Conservation (phyloP, 2,797 vertebrate genomes). For the Streptopelia turtur region DNA sequence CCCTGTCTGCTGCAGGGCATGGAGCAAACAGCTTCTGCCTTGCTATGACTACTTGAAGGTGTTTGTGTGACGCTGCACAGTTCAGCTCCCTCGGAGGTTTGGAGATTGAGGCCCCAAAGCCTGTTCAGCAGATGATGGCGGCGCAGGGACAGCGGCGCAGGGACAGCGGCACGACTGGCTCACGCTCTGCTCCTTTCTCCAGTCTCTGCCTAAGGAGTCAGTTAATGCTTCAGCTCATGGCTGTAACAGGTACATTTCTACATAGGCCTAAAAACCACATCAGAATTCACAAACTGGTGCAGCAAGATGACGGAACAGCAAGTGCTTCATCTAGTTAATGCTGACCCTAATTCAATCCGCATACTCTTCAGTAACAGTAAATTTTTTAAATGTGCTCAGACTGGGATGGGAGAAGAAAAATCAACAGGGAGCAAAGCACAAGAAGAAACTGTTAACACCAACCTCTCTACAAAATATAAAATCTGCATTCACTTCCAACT, state of each 20-base stretch:
- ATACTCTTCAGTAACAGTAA: not conserved
- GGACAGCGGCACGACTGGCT: not conserved
- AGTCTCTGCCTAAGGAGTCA: not conserved
- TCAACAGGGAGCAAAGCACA: not conserved
- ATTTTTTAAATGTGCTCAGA: not conserved
- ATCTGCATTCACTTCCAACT: not conserved
- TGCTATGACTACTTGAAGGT: accelerated
- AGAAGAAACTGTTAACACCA: not conserved
- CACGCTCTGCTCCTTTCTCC: not conserved
- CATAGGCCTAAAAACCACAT: not conserved
- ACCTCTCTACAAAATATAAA: no score
- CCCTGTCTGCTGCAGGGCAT: not conserved
- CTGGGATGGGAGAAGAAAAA: not conserved
- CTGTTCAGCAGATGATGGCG: no score
- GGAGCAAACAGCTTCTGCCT: not conserved
- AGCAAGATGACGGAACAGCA: not conserved
- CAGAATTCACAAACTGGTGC: not conserved
- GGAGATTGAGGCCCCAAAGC: not conserved
- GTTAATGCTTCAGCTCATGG: not conserved
- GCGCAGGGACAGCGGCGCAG: not conserved
- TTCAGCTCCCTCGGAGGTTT: not conserved
- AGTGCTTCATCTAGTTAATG: not conserved
- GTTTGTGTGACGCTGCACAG: accelerated
- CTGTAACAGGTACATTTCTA: not conserved
- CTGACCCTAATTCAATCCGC: not conserved